Conservation (phyloP, 2,113 vertebrate species). For the Pavo muticus region DNA sequence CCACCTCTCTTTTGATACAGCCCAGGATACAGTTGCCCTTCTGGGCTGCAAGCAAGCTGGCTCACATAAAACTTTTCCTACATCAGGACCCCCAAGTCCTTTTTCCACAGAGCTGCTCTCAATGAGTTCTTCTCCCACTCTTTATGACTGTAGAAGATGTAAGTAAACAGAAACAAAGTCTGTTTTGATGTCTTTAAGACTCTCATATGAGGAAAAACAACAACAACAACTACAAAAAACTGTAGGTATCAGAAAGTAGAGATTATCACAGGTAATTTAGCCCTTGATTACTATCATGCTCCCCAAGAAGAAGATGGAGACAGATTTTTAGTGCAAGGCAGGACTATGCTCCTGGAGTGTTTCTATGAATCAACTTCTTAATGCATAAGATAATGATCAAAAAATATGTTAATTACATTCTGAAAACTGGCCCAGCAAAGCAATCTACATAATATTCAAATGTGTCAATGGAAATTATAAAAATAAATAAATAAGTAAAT, state of each 20-base stretch:
- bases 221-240: no score
- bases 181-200: no score
- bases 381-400: not conserved
- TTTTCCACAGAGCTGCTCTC: no score
- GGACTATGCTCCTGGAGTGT: not conserved
- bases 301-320: not conserved
- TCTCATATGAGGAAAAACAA: no score
- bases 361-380: not conserved
- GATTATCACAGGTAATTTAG: not conserved
- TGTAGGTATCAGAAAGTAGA: not conserved
- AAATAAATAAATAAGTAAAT: not conserved
- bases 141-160: no score
- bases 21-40: no score
- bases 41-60: no score
- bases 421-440: not conserved
- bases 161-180: no score
- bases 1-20: no score
- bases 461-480: not conserved
- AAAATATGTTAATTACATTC: not conserved
- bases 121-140: no score
- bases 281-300: not conserved
- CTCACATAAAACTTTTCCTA: no score
- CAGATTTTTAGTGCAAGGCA: not conserved
- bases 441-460: not conserved
- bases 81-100: no score